These are phyloP conservation scores for Calycopis cecrops DNA, from an alignment of 1,140 invertebrate species.

Conservation along the genomic window DNA sequence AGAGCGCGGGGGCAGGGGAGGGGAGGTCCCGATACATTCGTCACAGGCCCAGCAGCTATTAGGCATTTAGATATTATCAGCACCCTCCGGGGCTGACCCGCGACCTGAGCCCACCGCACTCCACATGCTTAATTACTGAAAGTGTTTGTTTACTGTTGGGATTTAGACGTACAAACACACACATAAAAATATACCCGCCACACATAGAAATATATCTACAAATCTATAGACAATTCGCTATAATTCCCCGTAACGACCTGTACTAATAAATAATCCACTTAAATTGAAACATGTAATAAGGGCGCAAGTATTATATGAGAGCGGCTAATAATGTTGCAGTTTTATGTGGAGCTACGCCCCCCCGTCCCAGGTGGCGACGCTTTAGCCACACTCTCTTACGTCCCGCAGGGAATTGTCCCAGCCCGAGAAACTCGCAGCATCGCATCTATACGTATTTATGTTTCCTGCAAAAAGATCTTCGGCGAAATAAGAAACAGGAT, in stretches of 20 bases:
- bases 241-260: slow-evolving; percentile 27
- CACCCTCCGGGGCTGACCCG: slow-evolving; percentile 59
- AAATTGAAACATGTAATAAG: too few relatives aligned
- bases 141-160: slow-evolving; percentile 56
- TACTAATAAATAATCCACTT: neutral
- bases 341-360: slow-evolving; percentile 24
- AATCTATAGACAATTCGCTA: too few relatives aligned
- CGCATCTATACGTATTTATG: too few relatives aligned
- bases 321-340: slow-evolving; percentile 5
- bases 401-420: slow-evolving; percentile 39
- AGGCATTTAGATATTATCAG: slow-evolving; percentile 74
- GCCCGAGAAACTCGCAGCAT: too few relatives aligned
- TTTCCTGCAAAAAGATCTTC: too few relatives aligned
- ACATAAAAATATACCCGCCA: too few relatives aligned
- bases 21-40: slow-evolving; percentile 60
- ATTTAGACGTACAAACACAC: slow-evolving; percentile 29
- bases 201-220: neutral
- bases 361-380: slow-evolving; percentile 54
- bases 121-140: slow-evolving; percentile 68
- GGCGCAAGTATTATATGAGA: too few relatives aligned
- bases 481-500: too few relatives aligned
- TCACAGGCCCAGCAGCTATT: slow-evolving; percentile 73
- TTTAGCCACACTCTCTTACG: slow-evolving; percentile 59
- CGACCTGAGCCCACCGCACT: slow-evolving; percentile 57
- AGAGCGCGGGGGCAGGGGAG: slow-evolving; percentile 36